Conservation (phyloP, 2,797 vertebrate species). For the Glyptemys insculpta region DNA sequence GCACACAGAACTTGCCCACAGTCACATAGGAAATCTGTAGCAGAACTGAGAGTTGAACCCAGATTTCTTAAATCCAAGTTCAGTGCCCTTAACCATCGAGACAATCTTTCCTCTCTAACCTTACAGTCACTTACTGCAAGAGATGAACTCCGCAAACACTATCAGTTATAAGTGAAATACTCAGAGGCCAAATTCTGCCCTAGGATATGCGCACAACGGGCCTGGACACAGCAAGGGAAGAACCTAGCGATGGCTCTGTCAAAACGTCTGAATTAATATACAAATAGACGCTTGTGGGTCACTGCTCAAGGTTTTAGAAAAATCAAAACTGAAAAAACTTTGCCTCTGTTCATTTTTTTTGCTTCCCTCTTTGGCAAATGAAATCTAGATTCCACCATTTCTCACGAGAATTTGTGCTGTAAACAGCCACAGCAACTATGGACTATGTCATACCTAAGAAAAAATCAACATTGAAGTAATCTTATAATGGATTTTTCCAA, state of each 20-base stretch:
- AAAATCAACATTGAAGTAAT: conserved; percentile 53
- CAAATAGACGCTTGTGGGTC: neutral
- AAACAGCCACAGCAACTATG: conserved; percentile 56
- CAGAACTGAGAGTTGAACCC: conserved; percentile 49
- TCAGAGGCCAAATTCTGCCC: accelerated
- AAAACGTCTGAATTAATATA: neutral
- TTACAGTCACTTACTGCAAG: neutral
- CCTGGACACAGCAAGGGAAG: neutral
- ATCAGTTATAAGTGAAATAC: neutral
- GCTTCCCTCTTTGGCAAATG: neutral
- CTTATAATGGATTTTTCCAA: conserved; percentile 57
- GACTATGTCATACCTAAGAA: conserved; percentile 39
- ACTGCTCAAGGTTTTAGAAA: conserved; percentile 4
- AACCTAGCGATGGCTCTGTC: neutral
- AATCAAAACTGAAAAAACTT: neutral
- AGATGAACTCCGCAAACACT: neutral
- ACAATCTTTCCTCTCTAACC: conserved; percentile 29
- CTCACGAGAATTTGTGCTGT: conserved; percentile 31
- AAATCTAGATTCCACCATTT: conserved; percentile 39
- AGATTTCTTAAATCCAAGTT: conserved; percentile 18
- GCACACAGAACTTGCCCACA: conserved; percentile 36
- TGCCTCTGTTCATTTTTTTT: neutral
- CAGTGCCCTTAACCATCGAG: neutral
- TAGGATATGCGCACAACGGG: neutral
- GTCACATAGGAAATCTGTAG: conserved; percentile 59